A percentile compares a stretch with the other conserved stretches of the same genome.
phyloP scores from a whole-genome alignment of 2,797 vertebrate species.

The Helarctos malayanus region DNA sequence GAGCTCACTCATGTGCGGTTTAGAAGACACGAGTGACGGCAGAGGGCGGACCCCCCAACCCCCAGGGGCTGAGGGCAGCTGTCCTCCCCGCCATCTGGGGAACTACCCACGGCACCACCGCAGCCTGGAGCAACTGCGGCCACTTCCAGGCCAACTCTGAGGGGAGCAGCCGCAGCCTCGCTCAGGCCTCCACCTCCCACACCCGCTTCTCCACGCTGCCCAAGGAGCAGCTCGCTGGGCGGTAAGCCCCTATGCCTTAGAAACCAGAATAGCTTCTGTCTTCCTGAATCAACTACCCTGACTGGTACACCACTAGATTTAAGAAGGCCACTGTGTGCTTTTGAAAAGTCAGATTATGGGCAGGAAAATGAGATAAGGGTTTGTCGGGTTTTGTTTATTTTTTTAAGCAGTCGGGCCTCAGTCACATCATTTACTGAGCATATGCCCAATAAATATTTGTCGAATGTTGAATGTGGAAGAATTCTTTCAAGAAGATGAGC shows the following conservation, averaged over 20 bases:
- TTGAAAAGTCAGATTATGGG: neutral
- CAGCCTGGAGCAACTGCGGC: neutral
- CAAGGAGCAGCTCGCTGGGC: neutral
- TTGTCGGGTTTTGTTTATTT: neutral
- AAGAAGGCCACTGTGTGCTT: neutral
- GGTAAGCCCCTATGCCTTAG: neutral
- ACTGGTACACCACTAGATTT: neutral
- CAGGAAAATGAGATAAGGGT: neutral
- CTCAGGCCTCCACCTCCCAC: neutral
- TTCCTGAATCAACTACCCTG: neutral
- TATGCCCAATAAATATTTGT: neutral
- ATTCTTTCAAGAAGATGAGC: neutral
- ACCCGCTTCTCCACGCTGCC: neutral
- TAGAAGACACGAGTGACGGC: neutral
- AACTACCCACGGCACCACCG: rapidly evolving
- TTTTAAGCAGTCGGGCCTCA: neutral
- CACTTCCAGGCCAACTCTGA: neutral
- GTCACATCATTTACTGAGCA: neutral
- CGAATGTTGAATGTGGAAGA: neutral
- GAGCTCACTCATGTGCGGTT: too few relatives aligned
- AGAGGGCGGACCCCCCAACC: too few relatives aligned
- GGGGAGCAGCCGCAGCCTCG: too few relatives aligned
- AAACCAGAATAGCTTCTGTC: neutral
- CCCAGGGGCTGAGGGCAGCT: neutral
- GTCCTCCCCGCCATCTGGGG: neutral